Evolutionary conservation across 2,113 vertebrate genomes (phyloP), one percentile per base, ranked within the genome.

Genomic region (Oceanodroma tethys): DNA sequence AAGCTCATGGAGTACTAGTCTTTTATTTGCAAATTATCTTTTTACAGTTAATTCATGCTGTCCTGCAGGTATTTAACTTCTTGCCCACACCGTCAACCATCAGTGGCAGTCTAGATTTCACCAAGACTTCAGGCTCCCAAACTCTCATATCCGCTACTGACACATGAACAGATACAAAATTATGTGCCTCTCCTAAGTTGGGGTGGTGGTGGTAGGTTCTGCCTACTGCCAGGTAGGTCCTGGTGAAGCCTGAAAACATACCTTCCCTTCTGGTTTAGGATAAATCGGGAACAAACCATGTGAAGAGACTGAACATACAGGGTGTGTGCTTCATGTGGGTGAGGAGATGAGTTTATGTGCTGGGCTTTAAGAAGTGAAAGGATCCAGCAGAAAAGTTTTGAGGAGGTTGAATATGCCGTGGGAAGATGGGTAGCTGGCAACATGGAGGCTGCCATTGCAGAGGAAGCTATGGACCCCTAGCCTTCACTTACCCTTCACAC

Each of bases 141-240:
- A 16, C 10, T 55, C 5, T 67, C 0, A 0, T 48, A 38, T n/a
- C 13, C 2, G 0, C 18, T 34, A 11, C 48, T 58, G 40, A 23
- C 10, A 19, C 5, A 22, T 23, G 30, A 76, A 30, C 3, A 74
- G 17, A 5, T 9, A 38, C 1, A 74, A 56, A 73, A 84, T 36
- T 13, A 15, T 1, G 0, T 62, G 5, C 16, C 34, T 86, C 36
- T 86, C 1, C 26, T 52, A 32, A 59, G 17, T 0, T 42, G 13
- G 5, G 9, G 4, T n/a, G 13, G 11, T 47, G 19, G 3, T 40
- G 6, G 16, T 26, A 62, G 5, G 12, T 60, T 50, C 50, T 70
- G 10, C 9, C 27, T 47, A 4, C 32, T 0, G 3, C 11, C 22
- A 36, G 18, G 13, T 22, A 56, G 17, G 29, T 60, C 30, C 58